Conservation (phyloP, 2,888 invertebrate genomes). For the Agriopis aurantiaria region DNA sequence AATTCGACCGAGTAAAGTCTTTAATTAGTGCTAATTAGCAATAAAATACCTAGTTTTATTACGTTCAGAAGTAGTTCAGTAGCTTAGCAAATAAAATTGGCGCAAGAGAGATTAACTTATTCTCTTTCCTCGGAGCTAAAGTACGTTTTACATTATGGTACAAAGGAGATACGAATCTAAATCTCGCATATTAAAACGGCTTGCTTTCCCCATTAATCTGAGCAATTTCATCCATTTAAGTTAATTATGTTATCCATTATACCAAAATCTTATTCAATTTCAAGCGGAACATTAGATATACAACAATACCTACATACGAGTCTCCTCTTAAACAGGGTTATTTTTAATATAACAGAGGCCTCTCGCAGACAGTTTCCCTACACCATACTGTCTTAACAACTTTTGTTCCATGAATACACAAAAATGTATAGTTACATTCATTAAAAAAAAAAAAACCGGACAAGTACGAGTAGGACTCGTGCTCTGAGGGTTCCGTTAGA, state of each 20-base stretch:
- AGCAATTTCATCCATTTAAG: constrained; percentile 51
- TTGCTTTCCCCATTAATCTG: constrained; percentile 55
- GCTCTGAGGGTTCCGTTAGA: too few relatives aligned
- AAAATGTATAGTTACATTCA: too few relatives aligned
- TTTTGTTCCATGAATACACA: too few relatives aligned
- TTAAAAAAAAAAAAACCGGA: too few relatives aligned
- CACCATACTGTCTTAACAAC: too few relatives aligned
- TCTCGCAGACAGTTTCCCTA: too few relatives aligned
- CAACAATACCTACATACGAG: neutral
- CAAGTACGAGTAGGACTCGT: too few relatives aligned
- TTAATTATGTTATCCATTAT: constrained; percentile 48
- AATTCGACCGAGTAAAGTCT: too few relatives aligned
- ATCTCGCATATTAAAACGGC: constrained; percentile 60
- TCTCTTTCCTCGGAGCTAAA: constrained; percentile 56
- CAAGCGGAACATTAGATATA: neutral
- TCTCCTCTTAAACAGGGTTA: too few relatives aligned
- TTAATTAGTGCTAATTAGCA: too few relatives aligned
- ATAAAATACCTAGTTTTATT: neutral
- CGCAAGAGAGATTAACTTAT: constrained; percentile 57
- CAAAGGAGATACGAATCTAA: constrained; percentile 59
- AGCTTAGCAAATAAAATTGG: constrained; percentile 46
- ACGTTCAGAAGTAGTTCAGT: constrained; percentile 1
- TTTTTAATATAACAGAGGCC: too few relatives aligned
- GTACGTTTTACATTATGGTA: constrained; percentile 57
- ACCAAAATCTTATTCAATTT: constrained; percentile 8